These are phyloP conservation scores for Sesia bembeciformis DNA, from an alignment of 2,888 invertebrate species.

Conservation along the genomic window DNA sequence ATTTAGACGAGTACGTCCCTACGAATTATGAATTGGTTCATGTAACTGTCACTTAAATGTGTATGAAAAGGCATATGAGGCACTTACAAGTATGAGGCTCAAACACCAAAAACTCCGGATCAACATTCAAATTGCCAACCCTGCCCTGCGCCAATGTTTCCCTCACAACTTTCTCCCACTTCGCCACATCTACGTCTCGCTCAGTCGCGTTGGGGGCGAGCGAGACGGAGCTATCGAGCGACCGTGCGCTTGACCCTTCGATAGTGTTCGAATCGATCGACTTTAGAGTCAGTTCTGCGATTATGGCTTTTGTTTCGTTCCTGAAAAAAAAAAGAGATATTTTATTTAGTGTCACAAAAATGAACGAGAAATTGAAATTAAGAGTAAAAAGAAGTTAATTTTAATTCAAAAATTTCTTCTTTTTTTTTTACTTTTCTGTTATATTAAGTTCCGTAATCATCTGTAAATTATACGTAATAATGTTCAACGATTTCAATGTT, in stretches of 20 bases:
- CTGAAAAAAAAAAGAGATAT: slow-evolving; percentile 23
- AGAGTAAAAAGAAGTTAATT: too few species aligned
- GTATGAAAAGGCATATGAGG: neutral
- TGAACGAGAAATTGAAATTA: too few species aligned
- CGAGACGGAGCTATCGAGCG: slow-evolving; percentile 23
- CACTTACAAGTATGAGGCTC: slow-evolving; percentile 81
- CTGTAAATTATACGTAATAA: too few species aligned
- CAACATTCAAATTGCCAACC: slow-evolving; percentile 86
- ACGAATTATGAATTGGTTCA: neutral
- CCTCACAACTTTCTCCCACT: slow-evolving; percentile 75
- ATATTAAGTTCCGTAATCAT: too few species aligned
- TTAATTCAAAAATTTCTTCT: too few species aligned
- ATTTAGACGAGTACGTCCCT: neutral
- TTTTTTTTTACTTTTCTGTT: too few species aligned
- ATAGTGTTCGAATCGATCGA: slow-evolving; percentile 81
- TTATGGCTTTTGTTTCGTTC: slow-evolving; percentile 77
- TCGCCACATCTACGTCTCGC: slow-evolving; percentile 28
- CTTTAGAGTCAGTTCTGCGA: slow-evolving; percentile 84
- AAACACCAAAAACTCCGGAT: slow-evolving; percentile 86
- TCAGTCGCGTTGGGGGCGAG: slow-evolving; percentile 18
- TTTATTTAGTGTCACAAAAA: too few species aligned
- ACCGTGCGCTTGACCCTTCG: slow-evolving; percentile 65
- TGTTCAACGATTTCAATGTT: too few species aligned
- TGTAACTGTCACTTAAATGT: neutral
- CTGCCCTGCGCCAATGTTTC: slow-evolving; percentile 82